phyloP scores from a whole-genome alignment of 2,113 vertebrate genomes.

The Perca flavescens region DNA sequence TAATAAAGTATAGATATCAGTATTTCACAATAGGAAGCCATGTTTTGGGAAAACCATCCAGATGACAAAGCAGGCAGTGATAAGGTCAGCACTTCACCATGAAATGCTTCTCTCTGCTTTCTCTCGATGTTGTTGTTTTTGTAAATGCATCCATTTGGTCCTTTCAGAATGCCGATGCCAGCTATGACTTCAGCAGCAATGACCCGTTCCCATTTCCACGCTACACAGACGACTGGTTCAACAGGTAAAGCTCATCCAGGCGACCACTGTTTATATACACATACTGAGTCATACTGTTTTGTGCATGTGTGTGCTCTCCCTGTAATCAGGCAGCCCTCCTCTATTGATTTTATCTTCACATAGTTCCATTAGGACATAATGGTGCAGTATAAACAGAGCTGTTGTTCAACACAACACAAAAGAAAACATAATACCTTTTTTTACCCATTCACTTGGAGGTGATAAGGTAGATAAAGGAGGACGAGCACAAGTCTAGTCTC shows the following conservation, averaged over 20 bases:
- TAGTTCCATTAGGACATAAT: conserved; percentile 77
- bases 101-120: conserved; percentile 20
- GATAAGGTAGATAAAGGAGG: conserved; percentile 48
- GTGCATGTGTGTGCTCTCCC: conserved; percentile 39
- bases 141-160: conserved; percentile 61
- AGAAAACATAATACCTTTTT: conserved; percentile 56
- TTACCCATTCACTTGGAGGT: conserved; percentile 31
- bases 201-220: conserved; percentile 97
- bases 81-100: conserved; percentile 43
- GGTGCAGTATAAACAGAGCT: conserved; percentile 71
- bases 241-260: conserved; percentile 89
- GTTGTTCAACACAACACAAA: conserved; percentile 57
- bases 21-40: conserved; percentile 1
- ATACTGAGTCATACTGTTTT: conserved; percentile 15
- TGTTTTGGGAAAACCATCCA: conserved; percentile 17
- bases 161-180: conserved; percentile 97
- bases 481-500: conserved; percentile 41
- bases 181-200: conserved; percentile 99
- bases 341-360: conserved; percentile 79
- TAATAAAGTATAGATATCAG: background rate
- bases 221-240: conserved; percentile 99
- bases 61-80: conserved; percentile 30
- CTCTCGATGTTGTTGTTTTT: conserved; percentile 45
- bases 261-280: conserved; percentile 35
- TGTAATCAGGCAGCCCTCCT: conserved; percentile 54